Base-by-base conservation (phyloP, 2,797 vertebrate species). In the Chaunax sp. region DNA sequence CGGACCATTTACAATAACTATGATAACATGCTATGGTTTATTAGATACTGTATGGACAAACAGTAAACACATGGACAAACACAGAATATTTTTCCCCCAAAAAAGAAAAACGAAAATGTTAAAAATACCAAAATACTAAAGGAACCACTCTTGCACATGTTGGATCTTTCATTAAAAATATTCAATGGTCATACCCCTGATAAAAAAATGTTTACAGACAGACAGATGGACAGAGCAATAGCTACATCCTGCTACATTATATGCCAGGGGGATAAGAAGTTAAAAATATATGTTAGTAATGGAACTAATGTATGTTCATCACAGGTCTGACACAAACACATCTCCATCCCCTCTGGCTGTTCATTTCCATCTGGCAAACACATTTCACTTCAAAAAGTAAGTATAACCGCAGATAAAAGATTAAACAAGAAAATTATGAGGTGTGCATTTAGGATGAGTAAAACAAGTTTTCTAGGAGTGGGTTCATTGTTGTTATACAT, bases 401-500 rank as follows among this genome's bases (percentile, higher is more conserved):
- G 75, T 49, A 55, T 18, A 30, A 70, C 43, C 37, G 56, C 40
- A 23, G 46, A 52, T 82, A 84, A 49, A 69, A 40, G 30, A 77
- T 69, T n/a, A n/a, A n/a, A n/a, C n/a, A n/a, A n/a, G 28, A 30
- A 30, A 30, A 30, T 10, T 14, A 4, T 1, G 11, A n/a, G 2
- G 16, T 18, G 35, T 22, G 12, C 15, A 16, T 14, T 12, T n/a
- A 11, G n/a, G n/a, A 4, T 20, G 6, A 54, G 23, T 13, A 28
- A 25, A 4, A 5, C 1, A 45, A 19, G 43, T 20, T 18, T 10
- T 5, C 18, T 18, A 18, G 16, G 6, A 1, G 16, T n/a, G 7
- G 16, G 26, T 13, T 28, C 7, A 4, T 18, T 13, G 52, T 6
- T 13, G 23, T 51, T 22, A 3, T 74, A 94, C 94, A 59, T 88